Conservation (phyloP, 2,113 vertebrate species). For the Nipponia nippon region DNA sequence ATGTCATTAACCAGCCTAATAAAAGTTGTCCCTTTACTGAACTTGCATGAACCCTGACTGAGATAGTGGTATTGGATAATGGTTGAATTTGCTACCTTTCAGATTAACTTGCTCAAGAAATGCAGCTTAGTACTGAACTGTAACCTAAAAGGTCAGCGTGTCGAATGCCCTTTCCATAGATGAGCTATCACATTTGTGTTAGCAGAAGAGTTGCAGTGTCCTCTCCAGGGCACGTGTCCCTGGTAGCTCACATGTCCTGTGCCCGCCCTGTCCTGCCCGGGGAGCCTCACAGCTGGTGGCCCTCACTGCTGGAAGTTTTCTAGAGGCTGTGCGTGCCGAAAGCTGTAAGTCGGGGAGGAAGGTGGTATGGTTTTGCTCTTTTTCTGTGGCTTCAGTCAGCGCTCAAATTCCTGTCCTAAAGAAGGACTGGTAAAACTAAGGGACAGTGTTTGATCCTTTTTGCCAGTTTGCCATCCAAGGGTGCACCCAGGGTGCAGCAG, state of each 20-base stretch:
- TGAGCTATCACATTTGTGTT: background rate
- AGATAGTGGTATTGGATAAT: background rate
- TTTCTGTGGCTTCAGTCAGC: background rate
- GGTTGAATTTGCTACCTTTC: background rate
- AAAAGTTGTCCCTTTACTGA: constrained; percentile 2
- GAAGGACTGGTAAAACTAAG: background rate
- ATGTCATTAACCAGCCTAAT: background rate
- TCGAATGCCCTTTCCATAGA: background rate
- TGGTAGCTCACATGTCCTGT: background rate
- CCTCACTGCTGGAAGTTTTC: background rate
- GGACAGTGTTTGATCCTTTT: background rate
- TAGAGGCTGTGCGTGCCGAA: background rate
- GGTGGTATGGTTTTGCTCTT: background rate
- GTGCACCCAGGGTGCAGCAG: background rate
- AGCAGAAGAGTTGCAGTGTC: background rate
- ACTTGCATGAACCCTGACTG: background rate
- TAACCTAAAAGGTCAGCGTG: background rate
- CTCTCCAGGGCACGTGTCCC: rapidly evolving
- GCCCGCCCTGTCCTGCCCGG: background rate
- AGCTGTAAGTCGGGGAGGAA: background rate
- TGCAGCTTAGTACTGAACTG: background rate
- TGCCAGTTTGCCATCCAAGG: background rate
- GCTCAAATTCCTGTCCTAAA: background rate
- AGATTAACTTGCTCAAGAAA: background rate
- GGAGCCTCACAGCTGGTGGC: background rate